Conservation (phyloP, 2,888 invertebrate genomes). For the Drosophila merina region DNA sequence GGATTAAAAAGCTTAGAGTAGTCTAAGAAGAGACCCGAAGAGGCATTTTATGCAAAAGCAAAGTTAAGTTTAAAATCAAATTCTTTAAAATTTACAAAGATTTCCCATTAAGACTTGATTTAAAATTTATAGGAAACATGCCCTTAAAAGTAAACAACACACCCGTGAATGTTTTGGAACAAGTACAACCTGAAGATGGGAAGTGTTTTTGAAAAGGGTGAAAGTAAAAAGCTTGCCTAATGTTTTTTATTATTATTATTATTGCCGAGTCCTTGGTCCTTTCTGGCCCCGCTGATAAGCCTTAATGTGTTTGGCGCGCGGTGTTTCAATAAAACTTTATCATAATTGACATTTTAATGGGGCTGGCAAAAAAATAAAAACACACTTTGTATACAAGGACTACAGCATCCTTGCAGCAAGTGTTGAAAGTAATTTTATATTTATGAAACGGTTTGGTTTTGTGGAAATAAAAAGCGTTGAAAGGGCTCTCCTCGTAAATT, state of each 20-base stretch:
- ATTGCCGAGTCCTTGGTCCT: conserved; percentile 35
- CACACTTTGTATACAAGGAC: conserved; percentile 7
- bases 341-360: conserved; percentile 79
- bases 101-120: conserved; percentile 1
- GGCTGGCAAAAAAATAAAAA: conserved; percentile 36
- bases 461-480: conserved; percentile 33
- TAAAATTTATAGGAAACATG: background rate
- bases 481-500: conserved; percentile 54
- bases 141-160: background rate
- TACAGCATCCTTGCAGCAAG: conserved; percentile 31
- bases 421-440: conserved; percentile 62
- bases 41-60: background rate
- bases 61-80: too few relatives aligned
- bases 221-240: conserved; percentile 57
- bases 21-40: background rate
- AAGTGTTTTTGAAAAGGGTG: conserved; percentile 63
- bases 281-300: conserved; percentile 66
- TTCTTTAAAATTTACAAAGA: background rate
- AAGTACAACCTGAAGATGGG: conserved; percentile 3
- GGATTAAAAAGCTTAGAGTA: background rate
- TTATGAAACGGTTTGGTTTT: conserved; percentile 52
- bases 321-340: conserved; percentile 78
- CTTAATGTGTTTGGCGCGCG: conserved; percentile 64
- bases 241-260: conserved; percentile 74
- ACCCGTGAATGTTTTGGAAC: conserved; percentile 9